Base-by-base conservation (phyloP, 2,888 invertebrate species). In the Tiliacea citrago region DNA sequence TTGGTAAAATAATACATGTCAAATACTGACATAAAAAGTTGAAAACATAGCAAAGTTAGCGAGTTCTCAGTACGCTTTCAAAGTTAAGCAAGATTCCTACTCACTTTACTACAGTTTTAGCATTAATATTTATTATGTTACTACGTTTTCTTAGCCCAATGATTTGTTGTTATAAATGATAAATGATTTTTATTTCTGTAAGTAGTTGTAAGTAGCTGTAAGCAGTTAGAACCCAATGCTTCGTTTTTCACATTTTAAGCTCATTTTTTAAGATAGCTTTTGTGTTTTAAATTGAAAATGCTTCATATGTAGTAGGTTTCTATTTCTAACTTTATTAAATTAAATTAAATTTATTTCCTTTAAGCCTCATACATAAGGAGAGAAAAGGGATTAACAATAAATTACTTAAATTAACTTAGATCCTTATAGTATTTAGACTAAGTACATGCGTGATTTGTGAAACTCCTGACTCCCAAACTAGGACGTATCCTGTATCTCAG, bases 71-170 rank as follows among this genome's bases (percentile, higher is more conserved):
- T 63, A 62, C 58, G 35, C 76, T 76, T 73, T 82, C 75, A 60
- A 75, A 63, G 57, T 75, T 77, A 86, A 86, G 39, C 21, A 83
- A 86, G 85, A 86, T 86, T 67, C 29, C 72, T 29, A 73, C 68
- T 79, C 49, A 58, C 45, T 57, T 51, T 51, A 69, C 53, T 58
- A 63, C 39, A 53, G 61, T 73, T 74, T 79, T 60, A 71, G 21
- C 68, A 81, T 78, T 69, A 73, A 78, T 76, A 81, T 81, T 81
- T 81, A 74, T 73, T 77, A 49, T 62, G 18, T 60, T 61, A 24
- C 49, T 45, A 67, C 24, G 24, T 70, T 79, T 75, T 74, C 65
- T 35, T 72, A 62, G 45, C 21, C 55, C 58, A 51, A 60, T 66
- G 65, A 68, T 60, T 68, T 81, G 47, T 61, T 49, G 57, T 35